Percentiles rank a stretch among this genome's conserved stretches.
These are phyloP conservation scores for Chironomus tepperi DNA, from an alignment of 1,140 invertebrate genomes.

Conservation along the genomic window DNA sequence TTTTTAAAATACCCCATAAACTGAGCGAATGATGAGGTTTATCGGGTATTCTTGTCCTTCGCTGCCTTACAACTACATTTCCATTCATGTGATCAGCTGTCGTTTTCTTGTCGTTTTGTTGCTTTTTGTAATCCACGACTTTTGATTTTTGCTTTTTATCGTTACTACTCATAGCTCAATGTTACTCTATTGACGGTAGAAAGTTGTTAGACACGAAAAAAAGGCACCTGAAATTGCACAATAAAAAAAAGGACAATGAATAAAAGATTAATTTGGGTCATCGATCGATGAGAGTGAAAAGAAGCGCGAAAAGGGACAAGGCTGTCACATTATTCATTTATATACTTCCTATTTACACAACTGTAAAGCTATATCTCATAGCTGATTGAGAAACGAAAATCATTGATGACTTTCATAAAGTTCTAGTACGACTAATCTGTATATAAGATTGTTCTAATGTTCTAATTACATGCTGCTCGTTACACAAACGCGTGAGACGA, in stretches of 20 bases:
- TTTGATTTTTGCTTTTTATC: neutral
- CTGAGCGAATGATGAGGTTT: neutral
- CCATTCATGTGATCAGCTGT: neutral
- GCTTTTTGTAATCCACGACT: slow-evolving; percentile 4
- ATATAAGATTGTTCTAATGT: too few relatives aligned
- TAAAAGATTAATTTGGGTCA: neutral
- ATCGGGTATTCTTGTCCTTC: neutral
- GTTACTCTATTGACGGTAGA: neutral
- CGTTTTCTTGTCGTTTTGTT: neutral
- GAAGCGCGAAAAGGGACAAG: neutral
- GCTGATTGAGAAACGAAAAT: too few relatives aligned
- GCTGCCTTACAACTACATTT: neutral
- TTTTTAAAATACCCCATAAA: neutral
- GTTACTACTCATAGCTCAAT: neutral
- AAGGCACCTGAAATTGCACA: neutral
- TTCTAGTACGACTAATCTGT: too few relatives aligned
- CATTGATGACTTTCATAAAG: too few relatives aligned
- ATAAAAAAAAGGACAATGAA: neutral
- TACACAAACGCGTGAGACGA: too few relatives aligned
- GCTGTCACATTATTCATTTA: neutral
- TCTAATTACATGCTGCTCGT: too few relatives aligned
- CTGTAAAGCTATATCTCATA: too few relatives aligned
- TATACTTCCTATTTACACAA: neutral
- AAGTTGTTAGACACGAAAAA: neutral
- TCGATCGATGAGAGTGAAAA: neutral